Evolutionary conservation across 1,140 invertebrate genomes (phyloP).

Genomic region (Neuroterus valhalla): DNA sequence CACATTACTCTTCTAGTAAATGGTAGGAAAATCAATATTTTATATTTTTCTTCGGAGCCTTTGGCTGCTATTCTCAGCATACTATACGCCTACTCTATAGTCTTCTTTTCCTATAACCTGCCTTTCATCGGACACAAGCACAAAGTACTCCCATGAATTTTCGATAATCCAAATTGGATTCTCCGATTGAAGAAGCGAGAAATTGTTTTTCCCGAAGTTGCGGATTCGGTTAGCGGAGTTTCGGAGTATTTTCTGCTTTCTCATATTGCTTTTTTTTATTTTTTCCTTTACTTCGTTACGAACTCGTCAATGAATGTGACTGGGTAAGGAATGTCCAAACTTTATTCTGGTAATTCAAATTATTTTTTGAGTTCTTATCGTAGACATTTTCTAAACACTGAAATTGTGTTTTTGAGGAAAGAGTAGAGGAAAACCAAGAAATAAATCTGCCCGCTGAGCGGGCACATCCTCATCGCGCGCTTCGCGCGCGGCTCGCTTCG

Average conservation of each 20-base stretch:
- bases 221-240: conserved; percentile 34
- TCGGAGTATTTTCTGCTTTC: background rate
- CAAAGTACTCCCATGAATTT: conserved; percentile 67
- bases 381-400: too few species aligned
- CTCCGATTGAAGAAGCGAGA: conserved; percentile 59
- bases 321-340: background rate
- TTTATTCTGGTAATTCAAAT: background rate
- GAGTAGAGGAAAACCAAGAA: too few species aligned
- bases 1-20: conserved; percentile 35
- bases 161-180: conserved; percentile 72
- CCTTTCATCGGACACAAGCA: conserved; percentile 58
- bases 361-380: background rate
- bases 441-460: too few species aligned
- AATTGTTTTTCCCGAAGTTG: conserved; percentile 58
- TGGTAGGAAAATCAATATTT: conserved; percentile 45
- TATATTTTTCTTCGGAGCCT: conserved; percentile 55
- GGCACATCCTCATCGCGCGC: too few species aligned
- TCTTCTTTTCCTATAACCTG: conserved; percentile 51
- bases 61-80: conserved; percentile 40
- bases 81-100: conserved; percentile 40
- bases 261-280: background rate
- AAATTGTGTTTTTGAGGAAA: too few species aligned
- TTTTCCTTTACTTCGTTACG: background rate
- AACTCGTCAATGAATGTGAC: conserved; percentile 5
- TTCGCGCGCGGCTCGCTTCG: too few species aligned